Conservation (phyloP, 2,888 invertebrate genomes). For the Hypomecis punctinalis region DNA sequence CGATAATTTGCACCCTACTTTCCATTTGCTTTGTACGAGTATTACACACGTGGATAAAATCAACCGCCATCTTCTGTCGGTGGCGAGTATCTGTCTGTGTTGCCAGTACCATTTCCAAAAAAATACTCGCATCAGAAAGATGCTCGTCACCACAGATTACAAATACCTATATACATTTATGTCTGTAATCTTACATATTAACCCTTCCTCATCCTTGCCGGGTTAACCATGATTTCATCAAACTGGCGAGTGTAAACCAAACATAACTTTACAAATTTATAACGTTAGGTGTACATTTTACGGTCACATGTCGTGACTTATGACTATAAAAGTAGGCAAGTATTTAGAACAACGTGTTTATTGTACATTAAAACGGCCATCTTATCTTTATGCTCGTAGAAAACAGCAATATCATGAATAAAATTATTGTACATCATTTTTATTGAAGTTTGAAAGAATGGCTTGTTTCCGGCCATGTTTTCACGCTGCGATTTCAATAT, state of each 20-base stretch:
- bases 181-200: too few species aligned
- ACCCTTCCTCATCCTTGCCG: too few species aligned
- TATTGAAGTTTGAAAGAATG: conserved; percentile 43
- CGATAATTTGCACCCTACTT: too few species aligned
- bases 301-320: conserved; percentile 74
- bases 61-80: too few species aligned
- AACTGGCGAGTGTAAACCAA: conserved; percentile 19
- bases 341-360: conserved; percentile 77
- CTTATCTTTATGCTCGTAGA: conserved; percentile 57
- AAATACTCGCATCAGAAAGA: too few species aligned
- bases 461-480: conserved; percentile 37
- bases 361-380: conserved; percentile 67
- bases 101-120: too few species aligned
- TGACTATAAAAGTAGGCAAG: conserved; percentile 69
- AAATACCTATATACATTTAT: too few species aligned
- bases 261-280: conserved; percentile 66
- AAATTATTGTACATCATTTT: conserved; percentile 63
- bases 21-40: too few species aligned
- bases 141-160: too few species aligned
- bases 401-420: conserved; percentile 59
- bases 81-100: too few species aligned
- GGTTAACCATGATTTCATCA: background rate
- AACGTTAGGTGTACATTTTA: conserved; percentile 63
- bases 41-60: too few species aligned
- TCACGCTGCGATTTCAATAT: conserved; percentile 37